Conservation (phyloP, 2,113 vertebrate species). For the Tachycineta bicolor region DNA sequence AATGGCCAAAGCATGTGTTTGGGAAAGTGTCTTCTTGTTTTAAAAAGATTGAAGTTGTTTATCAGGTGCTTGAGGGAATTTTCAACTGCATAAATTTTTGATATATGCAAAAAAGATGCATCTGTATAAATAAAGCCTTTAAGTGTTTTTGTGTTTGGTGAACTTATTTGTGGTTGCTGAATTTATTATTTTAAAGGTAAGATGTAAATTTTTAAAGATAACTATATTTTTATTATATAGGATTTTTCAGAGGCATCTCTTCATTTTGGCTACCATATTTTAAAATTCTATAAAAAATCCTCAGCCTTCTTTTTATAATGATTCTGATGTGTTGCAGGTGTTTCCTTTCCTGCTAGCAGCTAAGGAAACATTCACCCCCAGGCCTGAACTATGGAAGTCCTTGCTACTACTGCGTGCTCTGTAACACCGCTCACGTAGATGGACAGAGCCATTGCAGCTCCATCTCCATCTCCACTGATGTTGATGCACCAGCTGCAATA, state of each 20-base stretch:
- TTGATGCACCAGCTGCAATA: slow-evolving; percentile 57
- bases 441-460: neutral
- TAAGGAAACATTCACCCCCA: neutral
- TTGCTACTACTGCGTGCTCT: neutral
- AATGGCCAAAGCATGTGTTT: neutral
- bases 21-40: neutral
- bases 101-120: neutral
- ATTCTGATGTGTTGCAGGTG: neutral
- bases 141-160: neutral
- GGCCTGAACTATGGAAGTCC: neutral
- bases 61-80: neutral
- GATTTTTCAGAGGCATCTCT: neutral
- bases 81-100: neutral
- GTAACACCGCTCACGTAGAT: fast-evolving
- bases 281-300: neutral
- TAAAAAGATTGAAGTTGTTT: neutral
- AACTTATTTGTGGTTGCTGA: too few relatives aligned
- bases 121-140: neutral
- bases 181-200: neutral
- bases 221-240: neutral
- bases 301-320: neutral
- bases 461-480: slow-evolving; percentile 1
- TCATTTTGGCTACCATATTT: neutral
- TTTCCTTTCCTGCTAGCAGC: neutral
- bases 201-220: neutral